Base-by-base conservation (phyloP, 1,140 invertebrate genomes). In the Globodera rostochiensis region DNA sequence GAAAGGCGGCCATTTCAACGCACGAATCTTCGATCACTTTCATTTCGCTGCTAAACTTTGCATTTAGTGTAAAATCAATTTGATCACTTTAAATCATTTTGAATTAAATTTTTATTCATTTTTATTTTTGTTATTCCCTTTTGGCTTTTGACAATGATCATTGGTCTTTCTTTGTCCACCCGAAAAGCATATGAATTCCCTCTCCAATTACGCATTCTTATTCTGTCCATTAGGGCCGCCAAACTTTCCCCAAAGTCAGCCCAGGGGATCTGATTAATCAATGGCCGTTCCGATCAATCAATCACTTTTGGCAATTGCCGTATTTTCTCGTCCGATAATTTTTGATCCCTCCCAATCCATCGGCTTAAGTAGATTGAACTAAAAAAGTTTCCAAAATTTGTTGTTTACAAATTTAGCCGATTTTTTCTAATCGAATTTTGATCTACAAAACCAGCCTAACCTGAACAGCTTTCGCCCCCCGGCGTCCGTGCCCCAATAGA, bases 21-120 rank as follows among this genome's bases (percentile, higher is more conserved):
- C 89, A 90, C 53, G 66, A 75, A 53, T 85, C 84, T 67, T 89
- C 85, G 64, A 89, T 87, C 15, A 76, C 84, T 57, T 89, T 89
- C 88, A 89, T 88, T 82, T 89, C 88, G 76, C 87, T 90, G 74
- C 88, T 90, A 74, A 25, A 88, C 11, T 15, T 60, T 19, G 6
- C 13, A 60, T 15, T 15, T 50, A n/a, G n/a, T 50, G 7, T 8
- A 50, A 50, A 50, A 50, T 11, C 25, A 36, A 36, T 36, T 2
- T 36, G 25, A 36, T 36, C 25, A 36, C 25, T 36, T 36, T 36
- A 36, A 36, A 36, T 36, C 36, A 36, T 36, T 36, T 36, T 36
- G 36, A 36, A 36, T 36, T 36, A 36, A 36, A 36, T 36, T 36
- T 1, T 36, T 36, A 36, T 36, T 36, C 2, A 36, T 36, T 36